Conservation (phyloP, 92 coral and sea anemone genomes). For the Zoanthus solanderi region DNA sequence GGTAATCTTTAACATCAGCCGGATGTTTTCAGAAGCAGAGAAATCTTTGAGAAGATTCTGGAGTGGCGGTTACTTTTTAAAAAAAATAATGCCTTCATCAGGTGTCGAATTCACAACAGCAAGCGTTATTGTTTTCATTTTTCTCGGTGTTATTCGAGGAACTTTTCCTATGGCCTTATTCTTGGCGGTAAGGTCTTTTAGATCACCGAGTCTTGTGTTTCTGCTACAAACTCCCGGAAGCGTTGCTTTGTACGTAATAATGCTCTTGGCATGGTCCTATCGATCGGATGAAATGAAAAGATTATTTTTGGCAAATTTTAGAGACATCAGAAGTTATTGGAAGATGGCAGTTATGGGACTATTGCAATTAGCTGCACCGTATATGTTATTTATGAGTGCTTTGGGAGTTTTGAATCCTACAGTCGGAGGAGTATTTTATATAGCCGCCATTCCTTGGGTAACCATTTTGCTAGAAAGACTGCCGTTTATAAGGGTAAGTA, state of each 20-base stretch:
- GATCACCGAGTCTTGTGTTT: slow-evolving; percentile 84
- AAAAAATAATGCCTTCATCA: slow-evolving; percentile 70
- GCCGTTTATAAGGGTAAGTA: slow-evolving; percentile 77
- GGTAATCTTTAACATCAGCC: not conserved
- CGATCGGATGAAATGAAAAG: slow-evolving; percentile 70
- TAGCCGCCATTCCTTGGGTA: slow-evolving; percentile 97
- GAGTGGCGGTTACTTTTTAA: not conserved
- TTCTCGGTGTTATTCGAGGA: slow-evolving; percentile 89
- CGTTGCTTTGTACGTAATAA: slow-evolving; percentile 66
- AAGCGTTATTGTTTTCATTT: slow-evolving; percentile 74
- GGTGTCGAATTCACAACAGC: slow-evolving; percentile 73
- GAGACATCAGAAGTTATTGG: slow-evolving; percentile 70
- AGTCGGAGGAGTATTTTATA: slow-evolving; percentile 77
- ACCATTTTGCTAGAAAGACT: slow-evolving; percentile 80
- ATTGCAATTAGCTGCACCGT: slow-evolving; percentile 92
- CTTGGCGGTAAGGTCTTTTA: slow-evolving; percentile 80
- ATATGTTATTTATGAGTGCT: slow-evolving; percentile 87
- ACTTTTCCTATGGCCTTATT: slow-evolving; percentile 83
- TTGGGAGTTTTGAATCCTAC: slow-evolving; percentile 86
- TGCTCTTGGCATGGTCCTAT: slow-evolving; percentile 60
- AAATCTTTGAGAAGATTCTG: not conserved
- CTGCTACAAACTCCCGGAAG: slow-evolving; percentile 96
- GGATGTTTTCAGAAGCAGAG: slow-evolving; percentile 20
- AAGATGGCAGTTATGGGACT: slow-evolving; percentile 92
- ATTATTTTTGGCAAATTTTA: slow-evolving; percentile 63